Evolutionary conservation across 53 echinoderm and acorn worm species (phyloP), one percentile per base, ranked within the genome.

Genomic region (Stichopus horrens): DNA sequence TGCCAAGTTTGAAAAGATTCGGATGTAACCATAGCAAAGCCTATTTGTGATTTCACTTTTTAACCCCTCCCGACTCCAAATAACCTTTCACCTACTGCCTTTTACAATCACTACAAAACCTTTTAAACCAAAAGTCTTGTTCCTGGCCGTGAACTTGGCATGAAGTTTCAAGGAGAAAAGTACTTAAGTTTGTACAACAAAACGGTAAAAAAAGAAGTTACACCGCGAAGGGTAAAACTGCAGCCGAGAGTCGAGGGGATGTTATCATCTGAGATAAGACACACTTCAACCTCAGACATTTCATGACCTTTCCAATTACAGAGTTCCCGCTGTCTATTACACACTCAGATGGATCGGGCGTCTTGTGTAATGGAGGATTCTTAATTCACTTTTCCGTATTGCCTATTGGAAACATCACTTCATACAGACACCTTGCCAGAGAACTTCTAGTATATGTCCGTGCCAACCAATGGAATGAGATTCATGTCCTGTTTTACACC

Each of bases 331-430:
- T 89, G 63, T 89, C 92, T 54, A 85, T 89, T 20, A 54, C 86
- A 21, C 86, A 86, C 73, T 89, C 89, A n/a, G 74, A 86, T 86
- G 89, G 86, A 59, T 21, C 83, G 65, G 57, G 77, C 21, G 86
- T 90, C 7, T 23, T 90, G 53, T 89, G 88, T 52, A 91, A 92
- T 88, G 94, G 90, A 82, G 92, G 94, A 59, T 90, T 94, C 84
- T 68, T 92, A 13, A 53, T 92, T 23, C 94, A 94, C 73, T 74
- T 80, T 4, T 54, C 90, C 19, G 76, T 83, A 59, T 90, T 91
- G 22, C 89, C 89, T 5, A 93, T 93, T 88, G 86, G 90, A 8
- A 90, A 87, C 88, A 90, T 90, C 66, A 57, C 89, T 66, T 86
- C 91, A 58, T 93, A 91, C 65, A 78, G 88, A 23, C 79, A 90